Evolutionary conservation across 2,113 vertebrate genomes (phyloP).

Genomic region (Siphamia tubifer): DNA sequence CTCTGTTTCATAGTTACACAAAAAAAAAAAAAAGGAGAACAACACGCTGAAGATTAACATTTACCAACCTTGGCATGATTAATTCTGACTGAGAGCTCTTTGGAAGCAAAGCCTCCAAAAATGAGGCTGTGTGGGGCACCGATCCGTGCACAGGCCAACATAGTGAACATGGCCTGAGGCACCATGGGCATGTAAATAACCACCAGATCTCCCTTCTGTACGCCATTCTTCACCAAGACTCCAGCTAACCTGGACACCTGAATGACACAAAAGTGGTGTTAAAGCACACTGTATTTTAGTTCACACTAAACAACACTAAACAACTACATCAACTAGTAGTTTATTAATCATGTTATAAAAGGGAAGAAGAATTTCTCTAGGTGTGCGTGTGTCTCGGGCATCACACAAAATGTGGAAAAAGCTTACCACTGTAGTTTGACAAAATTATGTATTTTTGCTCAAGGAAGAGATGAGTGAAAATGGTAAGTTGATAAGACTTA

Average conservation of each 20-base stretch:
- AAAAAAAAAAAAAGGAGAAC: neutral
- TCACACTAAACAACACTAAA: neutral
- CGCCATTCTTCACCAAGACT: conserved; percentile 87
- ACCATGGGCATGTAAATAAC: conserved; percentile 99
- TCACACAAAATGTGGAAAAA: too few relatives aligned
- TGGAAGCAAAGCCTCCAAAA: conserved; percentile 96
- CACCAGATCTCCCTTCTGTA: conserved; percentile 89
- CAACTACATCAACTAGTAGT: too few relatives aligned
- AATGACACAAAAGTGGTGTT: neutral
- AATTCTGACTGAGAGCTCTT: conserved; percentile 91
- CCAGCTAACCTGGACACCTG: conserved; percentile 93
- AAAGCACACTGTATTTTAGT: neutral
- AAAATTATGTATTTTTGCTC: too few relatives aligned
- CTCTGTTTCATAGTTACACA: neutral
- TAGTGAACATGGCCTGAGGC: conserved; percentile 92
- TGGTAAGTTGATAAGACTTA: too few relatives aligned
- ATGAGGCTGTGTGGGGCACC: conserved; percentile 97
- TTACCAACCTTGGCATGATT: conserved; percentile 90
- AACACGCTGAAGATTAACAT: neutral
- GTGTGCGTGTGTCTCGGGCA: too few relatives aligned
- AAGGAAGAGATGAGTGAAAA: too few relatives aligned
- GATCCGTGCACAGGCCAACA: conserved; percentile 94
- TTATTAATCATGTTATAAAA: too few relatives aligned
- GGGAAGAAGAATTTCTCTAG: too few relatives aligned
- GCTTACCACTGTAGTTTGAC: too few relatives aligned